Percentiles rank a stretch among this genome's conserved stretches.
phyloP scores from a whole-genome alignment of 1,140 invertebrate genomes.

The Ooceraea biroi region DNA sequence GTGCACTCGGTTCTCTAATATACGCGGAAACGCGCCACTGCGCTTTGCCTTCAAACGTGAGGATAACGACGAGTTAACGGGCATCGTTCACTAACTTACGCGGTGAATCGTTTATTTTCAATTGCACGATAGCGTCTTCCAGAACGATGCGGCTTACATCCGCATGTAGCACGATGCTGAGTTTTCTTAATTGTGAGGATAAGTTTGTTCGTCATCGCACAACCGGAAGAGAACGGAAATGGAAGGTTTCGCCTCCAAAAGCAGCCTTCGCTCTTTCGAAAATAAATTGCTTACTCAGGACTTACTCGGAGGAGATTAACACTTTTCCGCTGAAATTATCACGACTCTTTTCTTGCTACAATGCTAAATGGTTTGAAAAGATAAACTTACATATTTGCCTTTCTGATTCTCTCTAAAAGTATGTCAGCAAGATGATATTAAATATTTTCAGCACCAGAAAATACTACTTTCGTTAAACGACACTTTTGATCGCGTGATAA shows the following conservation, averaged over 20 bases:
- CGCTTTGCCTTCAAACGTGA: constrained; percentile 62
- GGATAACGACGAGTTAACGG: constrained; percentile 57
- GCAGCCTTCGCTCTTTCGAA: constrained; percentile 17
- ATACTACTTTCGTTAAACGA: background rate
- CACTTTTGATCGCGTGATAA: background rate
- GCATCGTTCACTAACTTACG: background rate
- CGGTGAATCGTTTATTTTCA: constrained; percentile 3
- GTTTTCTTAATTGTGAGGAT: constrained; percentile 25
- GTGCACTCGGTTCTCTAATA: constrained; percentile 35
- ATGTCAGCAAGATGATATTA: background rate
- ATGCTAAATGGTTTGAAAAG: constrained; percentile 47
- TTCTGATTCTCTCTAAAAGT: background rate
- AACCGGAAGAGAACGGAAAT: background rate
- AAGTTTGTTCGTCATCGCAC: background rate
- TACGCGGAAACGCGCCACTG: constrained; percentile 54
- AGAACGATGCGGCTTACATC: constrained; percentile 4
- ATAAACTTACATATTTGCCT: constrained; percentile 34
- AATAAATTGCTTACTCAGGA: constrained; percentile 52
- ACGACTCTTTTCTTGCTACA: constrained; percentile 25
- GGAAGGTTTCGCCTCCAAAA: background rate
- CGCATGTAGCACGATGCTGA: background rate
- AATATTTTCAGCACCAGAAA: background rate
- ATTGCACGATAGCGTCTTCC: constrained; percentile 1
- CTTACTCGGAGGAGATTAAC: constrained; percentile 41
- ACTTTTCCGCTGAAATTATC: constrained; percentile 36